phyloP scores from a whole-genome alignment of 2,113 vertebrate genomes.

The Istiophorus platypterus region DNA sequence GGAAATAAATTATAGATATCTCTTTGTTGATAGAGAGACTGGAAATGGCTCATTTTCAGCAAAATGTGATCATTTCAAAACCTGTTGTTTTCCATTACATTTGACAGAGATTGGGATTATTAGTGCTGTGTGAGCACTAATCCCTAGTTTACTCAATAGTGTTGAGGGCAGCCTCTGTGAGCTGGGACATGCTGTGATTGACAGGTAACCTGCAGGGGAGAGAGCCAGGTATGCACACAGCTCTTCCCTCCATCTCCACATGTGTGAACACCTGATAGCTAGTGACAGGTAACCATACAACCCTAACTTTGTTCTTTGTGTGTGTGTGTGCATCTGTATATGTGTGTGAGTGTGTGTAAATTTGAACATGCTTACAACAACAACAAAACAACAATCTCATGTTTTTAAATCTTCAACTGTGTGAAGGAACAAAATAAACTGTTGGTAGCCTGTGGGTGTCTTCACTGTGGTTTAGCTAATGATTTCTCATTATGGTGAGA shows the following conservation, averaged over 20 bases:
- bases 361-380: neutral
- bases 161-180: constrained; percentile 44
- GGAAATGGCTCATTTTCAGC: neutral
- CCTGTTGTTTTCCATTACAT: constrained; percentile 7
- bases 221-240: constrained; percentile 67
- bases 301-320: constrained; percentile 35
- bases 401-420: neutral
- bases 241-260: constrained; percentile 41
- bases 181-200: constrained; percentile 68
- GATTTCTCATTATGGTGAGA: constrained; percentile 28
- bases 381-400: neutral
- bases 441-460: neutral
- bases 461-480: constrained; percentile 23
- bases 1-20: neutral
- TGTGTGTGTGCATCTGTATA: constrained; percentile 5
- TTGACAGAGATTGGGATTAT: constrained; percentile 16
- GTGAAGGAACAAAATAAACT: neutral
- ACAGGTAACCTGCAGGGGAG: constrained; percentile 72
- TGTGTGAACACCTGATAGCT: constrained; percentile 64
- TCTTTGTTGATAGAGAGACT: neutral
- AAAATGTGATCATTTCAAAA: neutral
- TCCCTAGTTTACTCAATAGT: constrained; percentile 35
- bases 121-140: constrained; percentile 47
- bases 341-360: constrained; percentile 3
- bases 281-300: constrained; percentile 64